These are phyloP conservation scores for Muscidifurax raptorellus DNA, from an alignment of 1,140 invertebrate species.

Conservation along the genomic window DNA sequence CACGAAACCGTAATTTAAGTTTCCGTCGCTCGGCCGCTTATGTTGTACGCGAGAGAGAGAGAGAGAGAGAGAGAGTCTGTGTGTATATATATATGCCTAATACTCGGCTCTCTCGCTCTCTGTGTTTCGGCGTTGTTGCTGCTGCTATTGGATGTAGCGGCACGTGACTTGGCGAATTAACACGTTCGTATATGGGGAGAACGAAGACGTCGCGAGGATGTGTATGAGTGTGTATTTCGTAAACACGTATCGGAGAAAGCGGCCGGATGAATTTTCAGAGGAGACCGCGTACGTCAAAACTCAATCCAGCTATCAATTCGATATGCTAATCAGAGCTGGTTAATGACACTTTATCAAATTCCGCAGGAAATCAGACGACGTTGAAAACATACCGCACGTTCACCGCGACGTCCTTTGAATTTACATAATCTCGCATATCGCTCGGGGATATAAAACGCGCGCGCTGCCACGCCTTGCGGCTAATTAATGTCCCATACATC, in stretches of 20 bases:
- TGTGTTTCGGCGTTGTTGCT: slow-evolving; percentile 31
- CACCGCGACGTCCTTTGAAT: no score
- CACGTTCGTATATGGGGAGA: slow-evolving; percentile 59
- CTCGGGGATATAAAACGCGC: no score
- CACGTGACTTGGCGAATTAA: slow-evolving; percentile 69
- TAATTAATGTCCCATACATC: slow-evolving; percentile 25
- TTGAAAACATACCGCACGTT: no score
- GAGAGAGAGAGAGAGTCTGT: no score
- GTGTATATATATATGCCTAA: not conserved
- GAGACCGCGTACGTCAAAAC: no score
- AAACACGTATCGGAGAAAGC: not conserved
- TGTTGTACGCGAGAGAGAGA: not conserved
- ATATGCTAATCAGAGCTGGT: not conserved
- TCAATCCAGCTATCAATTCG: no score
- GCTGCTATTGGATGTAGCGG: slow-evolving; percentile 48
- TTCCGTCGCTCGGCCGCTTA: slow-evolving; percentile 58
- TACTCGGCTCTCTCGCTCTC: not conserved
- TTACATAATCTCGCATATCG: no score
- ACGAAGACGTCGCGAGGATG: not conserved
- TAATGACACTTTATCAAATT: not conserved
- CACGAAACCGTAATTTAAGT: slow-evolving; percentile 71
- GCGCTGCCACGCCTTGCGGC: not conserved
- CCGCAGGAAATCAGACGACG: no score
- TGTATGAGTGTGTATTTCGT: not conserved
- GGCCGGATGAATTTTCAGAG: not conserved